Conservation (phyloP, 2,113 vertebrate genomes). For the Amphilophus citrinellus region DNA sequence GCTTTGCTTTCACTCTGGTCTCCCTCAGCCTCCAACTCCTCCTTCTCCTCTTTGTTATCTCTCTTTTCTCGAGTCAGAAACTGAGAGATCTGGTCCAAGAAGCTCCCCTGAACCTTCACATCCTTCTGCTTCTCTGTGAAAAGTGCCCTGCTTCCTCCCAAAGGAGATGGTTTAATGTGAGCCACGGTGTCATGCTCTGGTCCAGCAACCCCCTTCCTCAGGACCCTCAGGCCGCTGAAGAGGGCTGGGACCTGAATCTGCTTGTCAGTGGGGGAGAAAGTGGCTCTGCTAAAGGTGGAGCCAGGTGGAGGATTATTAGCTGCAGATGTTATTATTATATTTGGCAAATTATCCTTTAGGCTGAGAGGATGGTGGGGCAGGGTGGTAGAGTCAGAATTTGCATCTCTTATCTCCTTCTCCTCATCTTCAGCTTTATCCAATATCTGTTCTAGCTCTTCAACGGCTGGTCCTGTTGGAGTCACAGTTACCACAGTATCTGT, state of each 20-base stretch:
- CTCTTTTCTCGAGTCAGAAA: conserved; percentile 85
- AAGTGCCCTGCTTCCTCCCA: conserved; percentile 74
- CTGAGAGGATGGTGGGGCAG: neutral
- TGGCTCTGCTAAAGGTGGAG: conserved; percentile 48
- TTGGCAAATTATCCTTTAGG: neutral
- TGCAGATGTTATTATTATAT: neutral
- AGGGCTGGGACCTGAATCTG: conserved; percentile 86
- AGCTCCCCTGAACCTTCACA: conserved; percentile 70
- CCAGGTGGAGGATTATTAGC: conserved; percentile 20
- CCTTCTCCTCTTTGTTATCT: conserved; percentile 65
- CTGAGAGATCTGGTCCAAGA: conserved; percentile 90
- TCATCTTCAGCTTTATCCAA: neutral
- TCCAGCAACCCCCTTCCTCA: conserved; percentile 84
- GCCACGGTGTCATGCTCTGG: conserved; percentile 81
- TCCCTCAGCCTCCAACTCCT: neutral
- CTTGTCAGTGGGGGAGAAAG: conserved; percentile 79
- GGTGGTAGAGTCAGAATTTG: neutral
- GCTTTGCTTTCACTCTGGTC: conserved; percentile 4
- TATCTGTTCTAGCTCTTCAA: conserved; percentile 6
- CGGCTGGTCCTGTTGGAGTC: neutral
- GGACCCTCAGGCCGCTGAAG: conserved; percentile 88
- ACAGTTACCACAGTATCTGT: conserved; percentile 24
- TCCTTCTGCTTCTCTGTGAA: conserved; percentile 65
- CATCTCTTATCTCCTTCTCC: neutral
- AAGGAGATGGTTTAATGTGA: conserved; percentile 81